Evolutionary conservation across 2,797 vertebrate genomes (phyloP), one percentile per base, ranked within the genome.

Genomic region (Pelodytes ibericus): DNA sequence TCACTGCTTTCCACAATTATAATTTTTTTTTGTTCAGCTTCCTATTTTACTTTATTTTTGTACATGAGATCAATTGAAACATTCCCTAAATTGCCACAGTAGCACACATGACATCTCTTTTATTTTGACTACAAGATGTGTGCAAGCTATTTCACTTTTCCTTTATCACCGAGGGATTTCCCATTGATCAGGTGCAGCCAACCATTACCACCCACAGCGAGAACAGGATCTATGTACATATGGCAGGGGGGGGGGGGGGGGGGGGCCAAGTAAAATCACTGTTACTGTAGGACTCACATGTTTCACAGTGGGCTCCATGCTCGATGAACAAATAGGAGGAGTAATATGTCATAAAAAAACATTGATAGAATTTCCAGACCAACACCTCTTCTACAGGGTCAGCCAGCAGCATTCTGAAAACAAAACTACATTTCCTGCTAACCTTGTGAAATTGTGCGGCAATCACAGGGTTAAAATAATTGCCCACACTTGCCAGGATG

Each of bases 121-220:
- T 29, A 65, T 58, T 60, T 10, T 26, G 18, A 62, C 30, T 31
- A 53, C 20, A 62, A 61, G 36, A 33, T 61, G 33, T 61, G 57
- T 68, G 67, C 73, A 49, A 20, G 64, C 29, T 51, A 27, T 68
- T 75, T 51, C 56, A 49, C 65, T 75, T 75, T n/a, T 75, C n/a
- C 73, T 75, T 62, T 62, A 68, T 69, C 58, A 75, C 62, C 64
- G 51, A 20, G 73, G 64, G 73, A 69, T 69, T 61, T 53, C 67
- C 65, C 58, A 75, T 69, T 69, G 73, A 75, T 69, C 65, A 75
- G 73, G 73, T 75, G 73, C 73, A 75, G 65, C 65, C 65, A 69
- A 69, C 27, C 73, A 69, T 75, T 69, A 49, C 65, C 73, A 75
- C 58, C 57, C 56, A 69, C 65, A 27, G 65, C 44, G 65, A 53